Percentiles rank a stretch among this genome's conserved stretches.
phyloP scores from a whole-genome alignment of 2,888 invertebrate species.

The Amblyjoppa fuscipennis region DNA sequence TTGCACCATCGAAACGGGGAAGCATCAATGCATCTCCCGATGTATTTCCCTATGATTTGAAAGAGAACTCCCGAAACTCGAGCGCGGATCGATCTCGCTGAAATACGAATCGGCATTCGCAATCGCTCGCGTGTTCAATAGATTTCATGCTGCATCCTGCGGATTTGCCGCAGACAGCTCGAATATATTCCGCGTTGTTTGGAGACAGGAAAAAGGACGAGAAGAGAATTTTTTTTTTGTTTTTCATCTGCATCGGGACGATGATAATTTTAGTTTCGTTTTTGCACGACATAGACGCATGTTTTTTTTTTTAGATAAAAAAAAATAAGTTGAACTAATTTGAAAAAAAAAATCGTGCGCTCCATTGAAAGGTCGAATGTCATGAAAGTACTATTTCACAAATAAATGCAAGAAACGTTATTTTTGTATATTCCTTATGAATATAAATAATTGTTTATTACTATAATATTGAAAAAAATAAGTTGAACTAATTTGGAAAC shows the following conservation, averaged over 20 bases:
- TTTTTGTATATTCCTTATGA: too few species aligned
- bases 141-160: not conserved
- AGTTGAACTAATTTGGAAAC: too few species aligned
- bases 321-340: too few species aligned
- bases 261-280: too few species aligned
- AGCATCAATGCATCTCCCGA: not conserved
- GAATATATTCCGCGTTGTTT: not conserved
- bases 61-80: not conserved
- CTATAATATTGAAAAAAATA: too few species aligned
- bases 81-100: not conserved
- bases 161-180: not conserved
- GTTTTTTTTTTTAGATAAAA: too few species aligned
- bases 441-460: too few species aligned
- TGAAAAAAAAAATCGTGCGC: too few species aligned
- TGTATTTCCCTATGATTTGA: conserved; percentile 1
- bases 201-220: not conserved
- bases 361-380: too few species aligned
- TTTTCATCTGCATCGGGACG: not conserved
- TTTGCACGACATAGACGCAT: too few species aligned
- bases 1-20: not conserved
- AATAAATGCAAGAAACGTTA: too few species aligned
- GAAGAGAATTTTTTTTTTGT: not conserved
- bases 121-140: not conserved
- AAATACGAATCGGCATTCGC: not conserved
- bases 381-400: too few species aligned